Base-by-base conservation (phyloP, 2,888 invertebrate species). In the Drosophila sordidula region DNA sequence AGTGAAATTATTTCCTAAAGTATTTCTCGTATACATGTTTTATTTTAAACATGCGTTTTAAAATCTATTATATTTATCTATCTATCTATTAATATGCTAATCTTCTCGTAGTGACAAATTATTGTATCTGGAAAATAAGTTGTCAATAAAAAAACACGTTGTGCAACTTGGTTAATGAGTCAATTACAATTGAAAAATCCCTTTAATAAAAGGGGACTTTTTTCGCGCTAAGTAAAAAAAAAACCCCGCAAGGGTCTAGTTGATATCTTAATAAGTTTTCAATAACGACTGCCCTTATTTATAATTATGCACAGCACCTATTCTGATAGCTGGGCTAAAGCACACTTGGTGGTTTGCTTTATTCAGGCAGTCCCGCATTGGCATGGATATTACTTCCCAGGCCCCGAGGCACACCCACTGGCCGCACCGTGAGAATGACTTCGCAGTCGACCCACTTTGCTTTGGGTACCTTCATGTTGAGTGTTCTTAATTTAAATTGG, bases 401-500 rank as follows among this genome's bases (percentile, higher is more conserved):
- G 18, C 39, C 5, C 9, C 25, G 16, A n/a, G 22, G 34, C 39
- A 68, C 68, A 39, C 66, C 70, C 70, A 70, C 70, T 57, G 62
- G n/a, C 47, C 58, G 36, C 54, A 46, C 76, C 74, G 74, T 76
- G 76, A 74, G 76, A 76, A 76, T 76, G 78, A 69, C 66, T 72
- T 51, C 42, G 18, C 58, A 50, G 61, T 50, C 51, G 55, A 64
- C 59, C 64, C 71, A 71, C 62, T 70, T 63, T 14, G 38, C 52
- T 38, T 36, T 32, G 39, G 55, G 66, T 75, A 77, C 75, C 66
- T 79, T 70, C 51, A 54, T 54, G 44, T 36, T 16, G 62, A 75
- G 67, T 52, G 63, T 68, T 87, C 87, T 81, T 84, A 49, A 87
- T 88, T 87, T 82, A 87, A 83, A 87, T 87, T 87, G 86, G 86